Base-by-base conservation (phyloP, 2,797 vertebrate species). In the Chelmon rostratus region DNA sequence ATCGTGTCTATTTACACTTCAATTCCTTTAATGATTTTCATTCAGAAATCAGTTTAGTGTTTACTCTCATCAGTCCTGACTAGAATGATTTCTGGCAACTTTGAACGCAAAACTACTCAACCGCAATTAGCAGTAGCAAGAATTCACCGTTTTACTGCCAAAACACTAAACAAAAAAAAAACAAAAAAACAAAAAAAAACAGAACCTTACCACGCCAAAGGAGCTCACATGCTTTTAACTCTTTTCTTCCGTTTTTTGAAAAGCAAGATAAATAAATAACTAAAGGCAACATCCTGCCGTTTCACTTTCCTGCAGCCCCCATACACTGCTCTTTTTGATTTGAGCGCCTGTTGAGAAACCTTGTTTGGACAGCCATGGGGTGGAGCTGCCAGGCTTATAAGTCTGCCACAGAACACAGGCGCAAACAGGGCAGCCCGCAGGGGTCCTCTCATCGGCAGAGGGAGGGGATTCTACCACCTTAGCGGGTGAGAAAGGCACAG, bases 311-410 rank as follows among this genome's bases (percentile, higher is more conserved):
- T 92, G 76, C 73, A 88, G 94, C 87, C 92, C 92, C 92, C 92
- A 87, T 89, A 89, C 85, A 89, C 86, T 93, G 93, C 79, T 95
- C 95, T 95, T 97, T 97, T 96, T 97, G 95, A 98, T 96, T 95
- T 96, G 91, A 84, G 84, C 74, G 94, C 96, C 96, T 94, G 94
- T 94, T 94, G 95, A 96, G 95, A 97, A 97, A 95, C 95, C 92
- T 94, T 96, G 94, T 97, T 97, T 97, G 93, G 96, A 97, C 95
- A 96, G 95, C 95, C 94, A 94, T 83, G 90, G 94, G 94, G 94
- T 95, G 94, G 96, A 95, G 95, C 91, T 96, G 94, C 89, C 94
- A 95, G 92, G 94, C 95, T 95, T 96, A 96, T 90, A 96, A 96
- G 93, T 91, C 93, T 89, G 91, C 94, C 93, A 95, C 93, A 95